Conservation (phyloP, 37 sponge, comb jelly and placozoan species). For the Halichondria panicea region DNA sequence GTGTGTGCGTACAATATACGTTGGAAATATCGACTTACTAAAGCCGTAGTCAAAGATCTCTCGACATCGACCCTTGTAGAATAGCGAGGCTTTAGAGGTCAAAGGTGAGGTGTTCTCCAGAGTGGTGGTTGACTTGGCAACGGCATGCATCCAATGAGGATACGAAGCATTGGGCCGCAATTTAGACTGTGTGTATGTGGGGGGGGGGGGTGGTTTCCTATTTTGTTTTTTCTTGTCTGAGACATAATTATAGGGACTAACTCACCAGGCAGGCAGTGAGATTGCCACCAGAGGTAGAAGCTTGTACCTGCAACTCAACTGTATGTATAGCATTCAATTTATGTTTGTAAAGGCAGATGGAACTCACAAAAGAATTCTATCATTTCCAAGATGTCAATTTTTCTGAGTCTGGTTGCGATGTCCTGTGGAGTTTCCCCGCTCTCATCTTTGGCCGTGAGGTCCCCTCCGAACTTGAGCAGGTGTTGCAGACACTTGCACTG, state of each 20-base stretch:
- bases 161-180: constrained; percentile 8
- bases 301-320: not conserved
- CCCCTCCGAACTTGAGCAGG: constrained; percentile 34
- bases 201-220: too few relatives aligned
- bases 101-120: not conserved
- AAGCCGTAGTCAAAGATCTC: constrained; percentile 23
- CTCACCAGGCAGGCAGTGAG: not conserved
- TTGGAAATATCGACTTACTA: not conserved
- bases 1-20: not conserved
- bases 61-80: not conserved
- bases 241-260: not conserved
- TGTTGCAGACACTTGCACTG: constrained; percentile 25
- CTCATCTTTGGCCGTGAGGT: not conserved
- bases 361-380: constrained; percentile 42
- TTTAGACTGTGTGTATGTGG: not conserved
- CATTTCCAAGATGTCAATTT: constrained; percentile 12
- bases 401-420: constrained; percentile 29
- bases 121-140: not conserved
- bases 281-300: constrained; percentile 4
- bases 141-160: constrained; percentile 19
- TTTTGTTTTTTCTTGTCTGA: too few relatives aligned
- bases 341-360: not conserved
- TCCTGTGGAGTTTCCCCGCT: constrained; percentile 23
- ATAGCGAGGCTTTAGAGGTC: constrained; percentile 3
- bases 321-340: not conserved